A percentile compares a stretch with the other conserved stretches of the same genome.
These are phyloP conservation scores for Nicator chloris DNA, from an alignment of 2,113 vertebrate species.

Conservation along the genomic window DNA sequence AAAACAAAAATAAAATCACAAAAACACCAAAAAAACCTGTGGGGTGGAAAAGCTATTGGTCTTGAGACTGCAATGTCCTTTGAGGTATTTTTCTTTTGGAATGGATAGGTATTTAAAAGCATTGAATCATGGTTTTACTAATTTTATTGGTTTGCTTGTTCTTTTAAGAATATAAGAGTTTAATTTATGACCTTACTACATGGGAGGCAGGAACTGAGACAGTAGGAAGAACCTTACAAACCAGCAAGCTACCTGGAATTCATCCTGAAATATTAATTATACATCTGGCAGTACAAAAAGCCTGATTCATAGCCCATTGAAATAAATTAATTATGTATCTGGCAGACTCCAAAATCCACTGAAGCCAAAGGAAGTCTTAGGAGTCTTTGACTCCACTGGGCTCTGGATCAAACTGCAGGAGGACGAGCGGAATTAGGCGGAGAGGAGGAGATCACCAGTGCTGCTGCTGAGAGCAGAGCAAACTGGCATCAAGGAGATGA, in stretches of 20 bases:
- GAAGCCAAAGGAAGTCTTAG: conserved; percentile 43
- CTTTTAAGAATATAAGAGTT: neutral
- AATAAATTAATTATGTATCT: conserved; percentile 66
- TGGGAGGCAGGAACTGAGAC: neutral
- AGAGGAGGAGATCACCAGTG: neutral
- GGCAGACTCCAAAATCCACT: conserved; percentile 32
- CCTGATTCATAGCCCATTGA: conserved; percentile 46
- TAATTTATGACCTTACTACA: conserved; percentile 28
- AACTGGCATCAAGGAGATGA: neutral
- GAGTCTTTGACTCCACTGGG: conserved; percentile 14
- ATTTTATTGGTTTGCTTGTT: neutral
- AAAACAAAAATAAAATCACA: too few species aligned
- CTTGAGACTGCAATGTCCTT: neutral
- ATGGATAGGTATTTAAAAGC: neutral
- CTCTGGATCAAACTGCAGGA: conserved; percentile 13
- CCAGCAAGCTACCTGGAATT: conserved; percentile 58
- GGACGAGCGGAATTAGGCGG: neutral
- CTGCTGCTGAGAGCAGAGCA: neutral
- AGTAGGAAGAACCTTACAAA: conserved; percentile 31
- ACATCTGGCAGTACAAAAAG: conserved; percentile 58
- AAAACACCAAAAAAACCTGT: too few species aligned
- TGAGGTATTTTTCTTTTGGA: neutral
- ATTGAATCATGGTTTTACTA: rapidly evolving
- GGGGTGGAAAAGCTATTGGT: neutral
- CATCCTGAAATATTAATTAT: conserved; percentile 64